Evolutionary conservation across 2,888 invertebrate species (phyloP), one percentile per base, ranked within the genome.

Genomic region (Tridacna crocea): DNA sequence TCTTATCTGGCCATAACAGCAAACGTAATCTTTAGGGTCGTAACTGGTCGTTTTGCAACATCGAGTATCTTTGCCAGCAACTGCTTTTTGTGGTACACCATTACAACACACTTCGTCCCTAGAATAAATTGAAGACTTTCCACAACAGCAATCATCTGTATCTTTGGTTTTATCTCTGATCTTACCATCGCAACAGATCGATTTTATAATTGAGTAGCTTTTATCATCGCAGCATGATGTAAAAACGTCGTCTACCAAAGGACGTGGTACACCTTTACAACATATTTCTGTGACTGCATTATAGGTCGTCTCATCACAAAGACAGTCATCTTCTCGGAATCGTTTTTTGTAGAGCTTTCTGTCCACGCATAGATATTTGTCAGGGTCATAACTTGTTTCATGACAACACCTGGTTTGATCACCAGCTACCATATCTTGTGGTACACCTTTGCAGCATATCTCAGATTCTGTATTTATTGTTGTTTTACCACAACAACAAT

Each of bases 251-350:
- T 72, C 79, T 0, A 80, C 73, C 22, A 81, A 61, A 13, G 65
- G 47, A 47, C 70, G 72, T 6, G 81, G 81, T 12, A 68, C 48
- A 12, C 75, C 75, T 15, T 77, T 75, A 70, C 85, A 85, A 55
- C 85, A 85, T 47, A 83, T 81, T 75, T 85, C 85, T 22, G 70
- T 81, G n/a, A 72, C 74, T 48, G 83, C 74, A 61, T 85, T 81
- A n/a, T 77, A 75, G 19, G 79, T 81, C 24, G 75, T 79, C 11
- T 79, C 61, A 13, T 58, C 74, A 73, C 85, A 85, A 15, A 83
- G 72, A 66, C 84, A 84, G 63, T 84, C 81, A 48, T 84, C 84
- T 27, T 77, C 74, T n/a, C 80, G 79, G 72, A 79, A 70, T 63
- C 77, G 61, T 36, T 84, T 84, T 11, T 24, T 27, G 27, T 77